These are phyloP conservation scores for Muscina levida DNA, from an alignment of 2,888 invertebrate genomes.

Conservation along the genomic window DNA sequence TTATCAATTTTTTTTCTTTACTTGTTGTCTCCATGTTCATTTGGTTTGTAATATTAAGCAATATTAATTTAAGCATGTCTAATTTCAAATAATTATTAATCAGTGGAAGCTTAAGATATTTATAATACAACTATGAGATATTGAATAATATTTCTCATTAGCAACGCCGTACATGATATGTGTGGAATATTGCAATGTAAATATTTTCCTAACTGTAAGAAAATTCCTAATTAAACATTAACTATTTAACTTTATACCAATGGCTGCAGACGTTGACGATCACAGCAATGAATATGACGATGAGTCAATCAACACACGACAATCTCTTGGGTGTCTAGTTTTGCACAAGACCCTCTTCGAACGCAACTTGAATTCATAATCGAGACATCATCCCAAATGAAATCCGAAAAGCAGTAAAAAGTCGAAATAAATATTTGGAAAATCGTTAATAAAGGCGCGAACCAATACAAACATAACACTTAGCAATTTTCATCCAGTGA, in stretches of 20 bases:
- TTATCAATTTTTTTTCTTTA: too few relatives aligned
- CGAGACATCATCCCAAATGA: constrained; percentile 37
- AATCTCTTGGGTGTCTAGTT: constrained; percentile 8
- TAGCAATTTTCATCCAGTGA: neutral
- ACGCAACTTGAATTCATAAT: neutral
- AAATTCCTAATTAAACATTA: neutral
- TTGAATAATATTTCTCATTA: too few relatives aligned
- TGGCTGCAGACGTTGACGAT: constrained; percentile 1
- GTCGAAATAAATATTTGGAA: constrained; percentile 52
- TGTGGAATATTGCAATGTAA: constrained; percentile 14
- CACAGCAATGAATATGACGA: neutral
- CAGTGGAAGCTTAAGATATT: too few relatives aligned
- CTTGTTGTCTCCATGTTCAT: too few relatives aligned
- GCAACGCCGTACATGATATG: neutral
- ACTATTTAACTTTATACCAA: constrained; percentile 7
- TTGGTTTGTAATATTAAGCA: too few relatives aligned
- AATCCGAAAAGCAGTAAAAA: constrained; percentile 37
- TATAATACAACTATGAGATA: too few relatives aligned
- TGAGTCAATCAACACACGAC: constrained; percentile 29
- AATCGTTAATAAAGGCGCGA: constrained; percentile 64
- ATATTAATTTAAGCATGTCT: too few relatives aligned
- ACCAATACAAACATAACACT: constrained; percentile 41
- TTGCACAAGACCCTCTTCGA: constrained; percentile 25
- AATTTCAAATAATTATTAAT: too few relatives aligned
- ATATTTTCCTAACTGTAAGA: constrained; percentile 19